Evolutionary conservation across 2,888 invertebrate genomes (phyloP).

Genomic region (Eretmocerus hayati): DNA sequence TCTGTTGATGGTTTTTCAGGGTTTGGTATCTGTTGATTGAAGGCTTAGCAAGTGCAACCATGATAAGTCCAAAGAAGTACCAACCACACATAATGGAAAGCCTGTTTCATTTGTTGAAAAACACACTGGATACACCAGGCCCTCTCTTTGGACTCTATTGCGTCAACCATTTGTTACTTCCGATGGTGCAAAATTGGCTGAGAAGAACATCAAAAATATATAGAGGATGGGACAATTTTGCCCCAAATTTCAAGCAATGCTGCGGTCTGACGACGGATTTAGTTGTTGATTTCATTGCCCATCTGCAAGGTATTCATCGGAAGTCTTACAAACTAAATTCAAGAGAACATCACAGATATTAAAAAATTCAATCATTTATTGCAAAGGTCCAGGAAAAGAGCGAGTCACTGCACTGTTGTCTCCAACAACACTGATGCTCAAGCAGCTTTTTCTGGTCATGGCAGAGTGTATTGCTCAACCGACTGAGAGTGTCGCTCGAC

Average conservation of each 20-base stretch:
- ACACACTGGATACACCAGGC: constrained; percentile 73
- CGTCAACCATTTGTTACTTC: constrained; percentile 83
- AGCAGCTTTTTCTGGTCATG: constrained; percentile 76
- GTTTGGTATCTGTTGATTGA: constrained; percentile 87
- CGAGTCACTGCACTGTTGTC: constrained; percentile 36
- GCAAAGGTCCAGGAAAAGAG: constrained; percentile 36
- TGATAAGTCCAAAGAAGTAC: constrained; percentile 68
- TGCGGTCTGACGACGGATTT: constrained; percentile 88
- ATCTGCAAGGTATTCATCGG: constrained; percentile 55
- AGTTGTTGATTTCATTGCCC: constrained; percentile 76
- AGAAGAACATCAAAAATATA: constrained; percentile 63
- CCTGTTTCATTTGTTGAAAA: constrained; percentile 74
- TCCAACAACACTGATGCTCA: constrained; percentile 68
- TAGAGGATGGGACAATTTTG: constrained; percentile 67
- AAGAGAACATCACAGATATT: too few relatives aligned
- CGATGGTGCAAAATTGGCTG: constrained; percentile 90
- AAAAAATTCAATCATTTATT: too few relatives aligned
- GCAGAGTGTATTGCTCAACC: constrained; percentile 88
- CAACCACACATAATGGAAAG: constrained; percentile 85
- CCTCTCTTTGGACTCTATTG: constrained; percentile 85
- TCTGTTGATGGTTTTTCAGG: constrained; percentile 48
- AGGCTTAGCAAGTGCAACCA: constrained; percentile 73
- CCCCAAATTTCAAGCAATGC: constrained; percentile 90
- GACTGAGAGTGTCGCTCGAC: constrained; percentile 79
- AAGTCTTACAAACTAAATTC: background rate